Evolutionary conservation across 2,888 invertebrate species (phyloP).

Genomic region (Drosophila nigritarsus): DNA sequence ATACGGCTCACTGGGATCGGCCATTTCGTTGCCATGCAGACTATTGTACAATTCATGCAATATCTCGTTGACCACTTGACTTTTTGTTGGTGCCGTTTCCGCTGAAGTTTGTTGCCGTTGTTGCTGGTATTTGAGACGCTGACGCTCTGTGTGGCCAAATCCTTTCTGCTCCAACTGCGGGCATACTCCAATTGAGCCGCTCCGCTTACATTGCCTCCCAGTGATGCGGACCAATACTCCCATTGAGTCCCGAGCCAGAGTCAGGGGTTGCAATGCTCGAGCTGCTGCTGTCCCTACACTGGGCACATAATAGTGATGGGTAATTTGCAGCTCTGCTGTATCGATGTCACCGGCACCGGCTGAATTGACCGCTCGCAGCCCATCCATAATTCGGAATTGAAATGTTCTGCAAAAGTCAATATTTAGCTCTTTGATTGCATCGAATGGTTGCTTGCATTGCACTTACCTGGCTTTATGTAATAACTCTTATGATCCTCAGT

Average conservation of each 20-base stretch:
- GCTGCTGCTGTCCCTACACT: constrained; percentile 44
- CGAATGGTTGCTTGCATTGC: background rate
- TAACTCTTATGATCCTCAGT: too few relatives aligned
- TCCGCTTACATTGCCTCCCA: constrained; percentile 91
- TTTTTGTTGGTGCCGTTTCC: constrained; percentile 73
- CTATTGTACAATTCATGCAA: constrained; percentile 91
- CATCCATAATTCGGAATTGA: constrained; percentile 53
- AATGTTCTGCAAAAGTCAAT: constrained; percentile 38
- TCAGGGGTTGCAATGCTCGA: constrained; percentile 36
- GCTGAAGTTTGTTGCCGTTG: constrained; percentile 18
- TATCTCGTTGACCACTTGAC: constrained; percentile 90
- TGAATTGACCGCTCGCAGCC: constrained; percentile 49
- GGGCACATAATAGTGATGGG: constrained; percentile 72
- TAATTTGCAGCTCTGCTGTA: constrained; percentile 55
- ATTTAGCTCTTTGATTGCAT: background rate
- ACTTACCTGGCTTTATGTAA: constrained; percentile 48
- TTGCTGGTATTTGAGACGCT: constrained; percentile 58
- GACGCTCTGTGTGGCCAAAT: constrained; percentile 88
- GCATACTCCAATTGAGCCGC: constrained; percentile 89
- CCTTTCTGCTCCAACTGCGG: constrained; percentile 92
- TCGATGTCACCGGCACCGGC: constrained; percentile 59
- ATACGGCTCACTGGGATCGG: constrained; percentile 91
- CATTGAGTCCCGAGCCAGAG: constrained; percentile 65
- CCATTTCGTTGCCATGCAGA: constrained; percentile 90
- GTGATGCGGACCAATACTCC: constrained; percentile 87